phyloP scores from a whole-genome alignment of 2,113 vertebrate species.

The Pachycephala philippinensis region DNA sequence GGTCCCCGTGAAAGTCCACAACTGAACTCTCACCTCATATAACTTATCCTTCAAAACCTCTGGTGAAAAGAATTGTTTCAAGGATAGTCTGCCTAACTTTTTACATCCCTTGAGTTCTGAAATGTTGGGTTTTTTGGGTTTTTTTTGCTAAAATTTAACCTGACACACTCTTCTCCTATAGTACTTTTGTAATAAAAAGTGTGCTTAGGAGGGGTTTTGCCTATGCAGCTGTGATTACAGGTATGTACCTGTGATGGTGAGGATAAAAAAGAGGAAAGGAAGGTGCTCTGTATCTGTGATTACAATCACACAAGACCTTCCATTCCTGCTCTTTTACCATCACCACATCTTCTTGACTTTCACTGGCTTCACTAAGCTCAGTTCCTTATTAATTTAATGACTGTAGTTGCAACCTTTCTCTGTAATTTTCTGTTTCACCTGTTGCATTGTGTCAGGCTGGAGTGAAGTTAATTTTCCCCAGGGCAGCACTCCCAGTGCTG shows the following conservation, averaged over 20 bases:
- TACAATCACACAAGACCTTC: not conserved
- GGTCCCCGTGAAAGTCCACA: not conserved
- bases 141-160: not conserved
- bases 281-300: not conserved
- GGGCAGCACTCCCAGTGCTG: no score
- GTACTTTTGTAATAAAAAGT: not conserved
- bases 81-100: not conserved
- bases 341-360: not conserved
- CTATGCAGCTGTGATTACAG: not conserved
- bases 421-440: not conserved
- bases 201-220: rapidly evolving
- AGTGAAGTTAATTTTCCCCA: not conserved
- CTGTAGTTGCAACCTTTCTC: not conserved
- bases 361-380: not conserved
- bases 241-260: not conserved
- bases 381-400: not conserved
- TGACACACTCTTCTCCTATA: not conserved
- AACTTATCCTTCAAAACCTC: not conserved
- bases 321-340: not conserved
- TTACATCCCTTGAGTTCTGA: not conserved
- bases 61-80: not conserved
- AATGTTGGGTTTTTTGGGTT: not conserved
- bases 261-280: not conserved
- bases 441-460: not conserved
- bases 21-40: not conserved